Conservation (phyloP, 2,797 vertebrate genomes). For the Eulemur rubriventer region DNA sequence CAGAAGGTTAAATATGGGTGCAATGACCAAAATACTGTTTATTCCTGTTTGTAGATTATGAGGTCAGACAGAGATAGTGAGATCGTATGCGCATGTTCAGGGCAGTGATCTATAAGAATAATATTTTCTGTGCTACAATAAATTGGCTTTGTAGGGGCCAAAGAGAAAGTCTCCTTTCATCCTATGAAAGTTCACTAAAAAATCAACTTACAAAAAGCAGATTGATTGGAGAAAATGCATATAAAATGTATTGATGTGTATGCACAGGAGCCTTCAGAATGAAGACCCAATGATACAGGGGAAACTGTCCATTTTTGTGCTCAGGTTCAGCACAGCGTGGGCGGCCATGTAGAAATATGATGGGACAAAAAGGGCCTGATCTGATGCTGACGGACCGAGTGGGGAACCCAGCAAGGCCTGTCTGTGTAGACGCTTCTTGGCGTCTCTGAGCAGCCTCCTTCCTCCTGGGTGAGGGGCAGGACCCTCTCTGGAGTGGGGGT, state of each 20-base stretch:
- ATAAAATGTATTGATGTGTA: not conserved
- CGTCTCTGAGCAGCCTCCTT: not conserved
- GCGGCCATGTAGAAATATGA: not conserved
- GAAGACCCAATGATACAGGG: not conserved
- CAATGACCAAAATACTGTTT: not conserved
- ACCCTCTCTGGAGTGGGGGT: not conserved
- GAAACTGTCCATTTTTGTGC: not conserved
- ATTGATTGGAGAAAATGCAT: not conserved
- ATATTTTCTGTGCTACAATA: not conserved
- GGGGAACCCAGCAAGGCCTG: not conserved
- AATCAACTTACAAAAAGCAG: not conserved
- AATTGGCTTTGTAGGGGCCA: not conserved
- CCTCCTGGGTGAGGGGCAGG: fast-evolving
- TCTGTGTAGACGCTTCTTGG: not conserved
- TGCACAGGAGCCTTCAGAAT: too few relatives aligned
- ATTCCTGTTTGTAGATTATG: not conserved
- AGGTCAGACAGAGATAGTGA: not conserved
- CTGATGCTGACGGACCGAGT: not conserved
- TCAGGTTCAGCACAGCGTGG: not conserved
- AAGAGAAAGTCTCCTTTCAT: not conserved
- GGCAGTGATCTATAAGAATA: not conserved
- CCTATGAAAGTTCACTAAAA: not conserved
- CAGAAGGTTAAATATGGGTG: not conserved
- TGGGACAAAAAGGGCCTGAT: not conserved
- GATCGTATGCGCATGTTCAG: fast-evolving